Conservation (phyloP, 92 coral and sea anemone species). For the Epizoanthus rinbou region DNA sequence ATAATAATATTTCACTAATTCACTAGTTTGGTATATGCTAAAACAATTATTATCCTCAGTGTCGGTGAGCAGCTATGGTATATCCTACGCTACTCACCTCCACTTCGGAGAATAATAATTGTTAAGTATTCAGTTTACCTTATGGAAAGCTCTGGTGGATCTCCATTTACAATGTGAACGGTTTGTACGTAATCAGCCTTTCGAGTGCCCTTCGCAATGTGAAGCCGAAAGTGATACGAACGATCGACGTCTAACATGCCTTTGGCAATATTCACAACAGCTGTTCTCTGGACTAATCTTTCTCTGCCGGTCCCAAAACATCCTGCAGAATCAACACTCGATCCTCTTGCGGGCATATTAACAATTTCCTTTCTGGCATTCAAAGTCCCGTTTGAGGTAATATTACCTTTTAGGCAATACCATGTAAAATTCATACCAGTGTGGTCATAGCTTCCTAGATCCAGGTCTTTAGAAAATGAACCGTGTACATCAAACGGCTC, state of each 20-base stretch:
- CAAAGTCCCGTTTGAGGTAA: not conserved
- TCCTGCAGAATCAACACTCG: not conserved
- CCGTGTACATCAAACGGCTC: not conserved
- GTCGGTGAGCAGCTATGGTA: no score
- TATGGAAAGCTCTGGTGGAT: slow-evolving; percentile 5
- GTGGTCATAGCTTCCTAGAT: not conserved
- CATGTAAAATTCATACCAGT: slow-evolving; percentile 10
- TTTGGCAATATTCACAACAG: not conserved
- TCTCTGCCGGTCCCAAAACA: not conserved
- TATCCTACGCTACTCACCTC: no score
- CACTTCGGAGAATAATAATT: no score
- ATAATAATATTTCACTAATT: no score
- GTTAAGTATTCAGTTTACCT: not conserved
- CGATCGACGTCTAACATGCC: not conserved
- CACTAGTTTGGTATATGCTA: no score
- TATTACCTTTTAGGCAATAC: not conserved
- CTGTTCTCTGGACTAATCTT: not conserved
- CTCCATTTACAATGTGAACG: not conserved
- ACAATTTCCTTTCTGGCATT: not conserved
- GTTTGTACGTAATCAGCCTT: slow-evolving; percentile 10
- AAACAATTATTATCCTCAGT: no score
- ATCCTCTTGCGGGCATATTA: not conserved
- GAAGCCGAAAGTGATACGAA: slow-evolving; percentile 9
- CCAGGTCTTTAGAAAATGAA: not conserved
- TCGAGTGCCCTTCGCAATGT: not conserved